Base-by-base conservation (phyloP, 2,797 vertebrate genomes). In the Chlorospingus semifuscus region DNA sequence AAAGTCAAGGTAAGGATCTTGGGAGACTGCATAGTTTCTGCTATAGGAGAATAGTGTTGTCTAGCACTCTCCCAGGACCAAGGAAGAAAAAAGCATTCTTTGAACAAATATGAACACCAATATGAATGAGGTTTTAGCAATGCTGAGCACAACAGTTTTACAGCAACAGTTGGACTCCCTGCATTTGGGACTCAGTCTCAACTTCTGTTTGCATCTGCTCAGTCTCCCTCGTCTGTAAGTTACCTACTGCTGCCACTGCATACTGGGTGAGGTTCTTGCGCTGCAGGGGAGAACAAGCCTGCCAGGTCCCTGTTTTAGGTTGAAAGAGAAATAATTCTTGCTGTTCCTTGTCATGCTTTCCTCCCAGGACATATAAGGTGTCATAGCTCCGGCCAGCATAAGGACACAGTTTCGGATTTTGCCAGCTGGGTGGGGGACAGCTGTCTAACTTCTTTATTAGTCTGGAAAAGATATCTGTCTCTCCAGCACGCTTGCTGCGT, bases 161-260 rank as follows among this genome's bases (percentile, higher is more conserved):
- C 20, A 53, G 52, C 27, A 39, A 76, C 66, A 36, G 24, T 37
- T 63, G 36, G 75, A 79, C 47, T 65, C 39, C 21, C 44, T 70
- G 37, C 29, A 10, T 15, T 60, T 19, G 21, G 15, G 17, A 36
- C 49, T 23, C 9, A 20, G 5, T 37, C 52, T 74, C 72, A 37
- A 24, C 29, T 47, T 56, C 39, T 32, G 46, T 36, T 52, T 52
- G 15, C 12, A 9, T 44, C 72, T 66, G 32, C 47, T 76, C 65
- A 37, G 24, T 21, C 37, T 70, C 65, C 36, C 30, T 49, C 69
- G 20, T 79, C 41, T 34, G 8, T 4, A 12, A 84, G 94, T 99
- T 99, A 99, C 99, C 99, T 98, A 98, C 98, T 97, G 98, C 98
- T 94, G 98, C 98, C 71, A 99, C 98, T 1, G 98, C 98, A 34